Evolutionary conservation across 1,140 invertebrate genomes (phyloP).

Genomic region (Microplitis demolitor): DNA sequence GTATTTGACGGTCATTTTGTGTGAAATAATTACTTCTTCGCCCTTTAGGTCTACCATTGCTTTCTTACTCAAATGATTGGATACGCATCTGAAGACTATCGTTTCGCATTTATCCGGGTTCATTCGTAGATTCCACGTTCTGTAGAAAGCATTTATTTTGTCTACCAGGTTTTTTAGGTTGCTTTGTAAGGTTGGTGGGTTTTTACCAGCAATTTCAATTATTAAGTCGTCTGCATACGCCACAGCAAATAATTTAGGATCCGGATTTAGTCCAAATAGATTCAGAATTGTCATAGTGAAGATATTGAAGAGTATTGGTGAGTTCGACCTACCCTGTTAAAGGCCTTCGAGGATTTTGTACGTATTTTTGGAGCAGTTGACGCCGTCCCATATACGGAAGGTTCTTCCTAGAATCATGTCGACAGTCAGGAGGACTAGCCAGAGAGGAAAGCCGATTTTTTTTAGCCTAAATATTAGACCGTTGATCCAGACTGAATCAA

Average conservation of each 20-base stretch:
- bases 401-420: constrained; percentile 14
- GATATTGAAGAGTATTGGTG: constrained; percentile 23
- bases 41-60: neutral
- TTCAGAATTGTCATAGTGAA: constrained; percentile 15
- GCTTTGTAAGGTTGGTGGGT: neutral
- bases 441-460: constrained; percentile 18
- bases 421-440: constrained; percentile 1
- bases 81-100: constrained; percentile 22
- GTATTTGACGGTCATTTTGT: constrained; percentile 9
- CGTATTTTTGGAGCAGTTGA: neutral
- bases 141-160: constrained; percentile 17
- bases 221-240: constrained; percentile 35
- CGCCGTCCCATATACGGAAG: neutral
- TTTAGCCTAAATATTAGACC: constrained; percentile 33
- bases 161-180: constrained; percentile 18
- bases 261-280: constrained; percentile 2
- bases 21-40: constrained; percentile 16
- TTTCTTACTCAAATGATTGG: neutral
- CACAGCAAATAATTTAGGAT: neutral
- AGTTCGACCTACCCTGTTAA: constrained; percentile 20
- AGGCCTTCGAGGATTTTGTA: constrained; percentile 5
- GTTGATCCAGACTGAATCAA: constrained; percentile 25
- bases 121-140: constrained; percentile 20
- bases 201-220: neutral
- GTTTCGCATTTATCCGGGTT: constrained; percentile 28